Conservation (phyloP, 2,888 invertebrate species). For the Caprella mutica region DNA sequence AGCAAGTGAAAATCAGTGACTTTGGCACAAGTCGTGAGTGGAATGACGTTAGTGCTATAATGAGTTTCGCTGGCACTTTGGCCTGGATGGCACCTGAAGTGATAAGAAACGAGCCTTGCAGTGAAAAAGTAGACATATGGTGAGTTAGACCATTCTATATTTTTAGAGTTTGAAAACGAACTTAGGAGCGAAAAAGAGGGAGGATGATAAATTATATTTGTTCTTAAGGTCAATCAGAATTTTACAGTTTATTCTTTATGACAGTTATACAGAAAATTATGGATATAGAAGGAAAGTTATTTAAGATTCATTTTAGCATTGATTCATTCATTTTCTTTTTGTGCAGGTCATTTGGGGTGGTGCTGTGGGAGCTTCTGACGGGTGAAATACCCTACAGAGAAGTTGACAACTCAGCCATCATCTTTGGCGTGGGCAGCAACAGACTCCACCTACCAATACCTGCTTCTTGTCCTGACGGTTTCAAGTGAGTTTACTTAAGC, state of each 20-base stretch:
- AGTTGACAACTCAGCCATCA: slow-evolving; percentile 90
- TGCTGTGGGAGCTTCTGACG: slow-evolving; percentile 93
- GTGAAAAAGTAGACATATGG: slow-evolving; percentile 97
- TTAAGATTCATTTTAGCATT: not conserved
- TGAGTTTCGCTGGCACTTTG: slow-evolving; percentile 97
- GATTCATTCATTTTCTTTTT: not conserved
- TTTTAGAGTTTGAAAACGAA: too few species aligned
- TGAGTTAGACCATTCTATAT: too few species aligned
- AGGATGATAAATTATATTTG: too few species aligned
- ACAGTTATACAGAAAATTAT: not conserved
- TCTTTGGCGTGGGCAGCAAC: slow-evolving; percentile 95
- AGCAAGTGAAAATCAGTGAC: slow-evolving; percentile 88
- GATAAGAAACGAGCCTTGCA: slow-evolving; percentile 89
- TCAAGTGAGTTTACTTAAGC: slow-evolving; percentile 52
- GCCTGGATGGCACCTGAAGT: slow-evolving; percentile 99
- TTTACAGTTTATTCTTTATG: not conserved
- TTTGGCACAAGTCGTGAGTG: slow-evolving; percentile 92
- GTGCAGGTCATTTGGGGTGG: slow-evolving; percentile 79
- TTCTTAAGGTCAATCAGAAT: not conserved
- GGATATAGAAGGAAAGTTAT: not conserved
- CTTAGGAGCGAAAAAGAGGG: too few species aligned
- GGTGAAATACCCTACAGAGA: slow-evolving; percentile 87
- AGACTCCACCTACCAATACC: slow-evolving; percentile 86
- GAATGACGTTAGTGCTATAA: slow-evolving; percentile 87
- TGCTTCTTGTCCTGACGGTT: slow-evolving; percentile 69